phyloP scores from a whole-genome alignment of 2,888 invertebrate species.

The Drosophila acutilabella region DNA sequence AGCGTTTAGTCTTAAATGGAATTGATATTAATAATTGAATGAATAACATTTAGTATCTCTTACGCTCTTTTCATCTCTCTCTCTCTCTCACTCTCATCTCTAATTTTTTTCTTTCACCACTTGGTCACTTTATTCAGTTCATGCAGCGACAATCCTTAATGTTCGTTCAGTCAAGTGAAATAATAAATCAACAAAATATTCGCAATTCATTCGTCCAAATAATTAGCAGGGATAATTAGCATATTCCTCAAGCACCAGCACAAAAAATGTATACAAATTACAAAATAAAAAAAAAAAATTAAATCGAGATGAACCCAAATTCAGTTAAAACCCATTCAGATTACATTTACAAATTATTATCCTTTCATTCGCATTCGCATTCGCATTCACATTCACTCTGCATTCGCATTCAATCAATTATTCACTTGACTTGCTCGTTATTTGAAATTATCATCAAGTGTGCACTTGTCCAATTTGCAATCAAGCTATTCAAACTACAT shows the following conservation, averaged over 20 bases:
- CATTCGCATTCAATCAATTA: slow-evolving; percentile 15
- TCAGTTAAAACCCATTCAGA: slow-evolving; percentile 15
- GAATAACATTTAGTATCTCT: slow-evolving; percentile 49
- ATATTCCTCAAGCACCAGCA: slow-evolving; percentile 20
- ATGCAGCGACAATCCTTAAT: slow-evolving; percentile 17
- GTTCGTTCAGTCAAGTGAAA: slow-evolving; percentile 20
- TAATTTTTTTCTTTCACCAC: slow-evolving; percentile 5
- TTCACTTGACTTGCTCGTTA: slow-evolving; percentile 15
- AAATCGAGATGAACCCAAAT: slow-evolving; percentile 6
- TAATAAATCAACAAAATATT: slow-evolving; percentile 56
- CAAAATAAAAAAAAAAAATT: neutral
- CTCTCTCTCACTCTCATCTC: neutral
- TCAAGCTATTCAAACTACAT: slow-evolving; percentile 4
- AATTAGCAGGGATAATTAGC: slow-evolving; percentile 45
- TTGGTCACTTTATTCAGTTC: slow-evolving; percentile 27
- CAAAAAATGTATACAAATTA: neutral
- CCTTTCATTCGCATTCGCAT: slow-evolving; percentile 2
- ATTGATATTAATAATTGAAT: slow-evolving; percentile 74
- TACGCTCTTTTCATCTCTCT: neutral
- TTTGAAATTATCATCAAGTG: slow-evolving; percentile 1
- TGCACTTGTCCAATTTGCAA: neutral
- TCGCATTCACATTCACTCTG: neutral
- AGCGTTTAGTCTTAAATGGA: slow-evolving; percentile 62
- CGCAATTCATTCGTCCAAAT: slow-evolving; percentile 35
- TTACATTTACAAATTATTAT: slow-evolving; percentile 17